Evolutionary conservation across 2,113 vertebrate genomes (phyloP), one percentile per base, ranked within the genome.

Genomic region (Semnornis frantzii): DNA sequence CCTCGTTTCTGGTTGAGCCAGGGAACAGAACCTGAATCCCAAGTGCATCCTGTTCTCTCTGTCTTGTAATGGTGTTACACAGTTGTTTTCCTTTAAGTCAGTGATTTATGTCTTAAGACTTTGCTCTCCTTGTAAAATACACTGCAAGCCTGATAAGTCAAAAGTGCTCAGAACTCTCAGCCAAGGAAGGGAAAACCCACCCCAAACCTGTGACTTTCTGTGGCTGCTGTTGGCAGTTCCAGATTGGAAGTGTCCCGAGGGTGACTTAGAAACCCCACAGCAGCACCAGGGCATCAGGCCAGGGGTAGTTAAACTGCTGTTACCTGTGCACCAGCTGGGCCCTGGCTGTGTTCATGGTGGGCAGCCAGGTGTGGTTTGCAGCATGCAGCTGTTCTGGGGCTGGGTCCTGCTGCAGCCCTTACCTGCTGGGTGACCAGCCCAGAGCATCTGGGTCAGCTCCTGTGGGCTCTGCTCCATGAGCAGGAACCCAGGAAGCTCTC

Each of bases 41-140:
- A 86, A 96, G 92, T 70, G 93, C 94, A 95, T 96, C 91, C 94
- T 96, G 94, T 94, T 95, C 95, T 95, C 82, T 93, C 15, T 89
- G 86, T 95, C 92, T 94, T 90, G 82, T 96, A 97, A 94, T 93
- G 94, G 90, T 95, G 73, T 95, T 93, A 86, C 85, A 91, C 93
- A 94, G 95, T 96, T 96, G 90, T 97, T 96, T 97, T 95, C 63
- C 92, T 96, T 96, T 96, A 96, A 90, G 87, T 81, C 85, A 34
- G 2, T 96, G 96, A 97, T 97, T 97, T 97, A 94, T 94, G 91
- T 34, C 66, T 81, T 71, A 73, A 88, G 80, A 75, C 46, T 95
- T 93, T 76, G 72, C 76, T 94, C 76, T 91, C 87, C 82, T 94
- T 95, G 93, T 97, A 95, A 97, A 96, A 90, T 82, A 59, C 37